A percentile compares a stretch with the other conserved stretches of the same genome.
These are phyloP conservation scores for Gastracanthus pulcherrimus DNA, from an alignment of 2,888 invertebrate genomes.

Conservation along the genomic window DNA sequence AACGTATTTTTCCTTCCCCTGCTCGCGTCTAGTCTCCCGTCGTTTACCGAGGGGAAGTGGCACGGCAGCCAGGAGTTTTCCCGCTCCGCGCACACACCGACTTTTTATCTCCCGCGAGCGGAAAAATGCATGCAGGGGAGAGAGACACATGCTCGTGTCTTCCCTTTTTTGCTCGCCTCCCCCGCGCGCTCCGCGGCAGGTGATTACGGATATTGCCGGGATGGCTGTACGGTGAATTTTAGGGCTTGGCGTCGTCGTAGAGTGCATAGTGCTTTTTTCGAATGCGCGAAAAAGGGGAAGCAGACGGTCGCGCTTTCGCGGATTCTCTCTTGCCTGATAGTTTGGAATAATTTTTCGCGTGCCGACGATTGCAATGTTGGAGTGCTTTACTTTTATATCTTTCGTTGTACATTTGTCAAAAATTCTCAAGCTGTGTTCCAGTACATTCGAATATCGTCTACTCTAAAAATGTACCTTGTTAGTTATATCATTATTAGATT, in stretches of 20 bases:
- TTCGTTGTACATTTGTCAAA: too few relatives aligned
- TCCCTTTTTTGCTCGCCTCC: not conserved
- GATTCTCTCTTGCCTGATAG: not conserved
- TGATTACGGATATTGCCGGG: constrained; percentile 26
- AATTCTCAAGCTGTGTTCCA: too few relatives aligned
- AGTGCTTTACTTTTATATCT: too few relatives aligned
- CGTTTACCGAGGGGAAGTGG: not conserved
- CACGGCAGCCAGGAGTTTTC: too few relatives aligned
- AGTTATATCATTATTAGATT: too few relatives aligned
- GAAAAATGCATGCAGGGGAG: constrained; percentile 4
- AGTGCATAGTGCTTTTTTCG: not conserved
- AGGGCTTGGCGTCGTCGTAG: not conserved
- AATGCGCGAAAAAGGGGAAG: not conserved
- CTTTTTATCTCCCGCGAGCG: not conserved
- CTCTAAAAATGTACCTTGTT: too few relatives aligned
- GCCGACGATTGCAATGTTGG: too few relatives aligned
- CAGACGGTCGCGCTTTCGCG: too few relatives aligned
- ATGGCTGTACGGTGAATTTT: not conserved
- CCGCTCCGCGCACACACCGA: not conserved
- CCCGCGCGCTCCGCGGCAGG: not conserved
- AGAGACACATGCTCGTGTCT: not conserved
- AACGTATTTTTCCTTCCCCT: too few relatives aligned
- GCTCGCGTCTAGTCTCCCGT: not conserved
- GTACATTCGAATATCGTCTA: too few relatives aligned
- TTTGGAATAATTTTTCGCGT: too few relatives aligned